A percentile compares a stretch with the other conserved stretches of the same genome.
Conservation (phyloP, 2,888 invertebrate species). For the Caenorhabditis sp. region DNA sequence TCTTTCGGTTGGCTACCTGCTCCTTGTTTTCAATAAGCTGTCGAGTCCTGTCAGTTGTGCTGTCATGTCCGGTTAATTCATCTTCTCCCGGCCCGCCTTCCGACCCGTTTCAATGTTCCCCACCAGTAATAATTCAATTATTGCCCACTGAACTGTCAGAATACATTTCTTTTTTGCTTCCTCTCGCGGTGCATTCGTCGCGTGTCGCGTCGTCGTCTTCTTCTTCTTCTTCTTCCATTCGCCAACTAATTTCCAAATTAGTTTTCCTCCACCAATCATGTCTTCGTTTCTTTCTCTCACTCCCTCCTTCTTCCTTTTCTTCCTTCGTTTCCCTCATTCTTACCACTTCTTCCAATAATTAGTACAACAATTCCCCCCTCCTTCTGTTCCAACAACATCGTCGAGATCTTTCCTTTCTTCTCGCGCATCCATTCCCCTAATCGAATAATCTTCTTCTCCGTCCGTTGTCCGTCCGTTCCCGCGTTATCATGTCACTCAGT, state of each 20-base stretch:
- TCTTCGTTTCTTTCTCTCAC: constrained; percentile 17
- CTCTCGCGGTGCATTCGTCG: constrained; percentile 10
- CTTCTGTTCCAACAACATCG: not conserved
- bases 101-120: not conserved
- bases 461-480: not conserved
- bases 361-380: not conserved
- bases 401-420: not conserved
- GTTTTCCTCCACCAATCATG: constrained; percentile 26
- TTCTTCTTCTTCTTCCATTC: constrained; percentile 2
- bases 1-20: constrained; percentile 3
- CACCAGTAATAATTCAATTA: constrained; percentile 56
- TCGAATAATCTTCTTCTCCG: constrained; percentile 14
- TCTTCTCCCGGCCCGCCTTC: constrained; percentile 1
- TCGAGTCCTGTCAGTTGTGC: constrained; percentile 9
- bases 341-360: constrained; percentile 10
- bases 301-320: too few species aligned
- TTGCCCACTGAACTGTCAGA: constrained; percentile 41
- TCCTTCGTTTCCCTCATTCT: too few species aligned
- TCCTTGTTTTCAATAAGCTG: constrained; percentile 36
- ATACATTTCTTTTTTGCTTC: constrained; percentile 10
- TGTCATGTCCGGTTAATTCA: constrained; percentile 33
- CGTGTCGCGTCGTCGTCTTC: not conserved
- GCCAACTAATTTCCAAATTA: constrained; percentile 38
- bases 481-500: constrained; percentile 16
- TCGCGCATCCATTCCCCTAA: not conserved